A percentile compares a stretch with the other conserved stretches of the same genome.
These are phyloP conservation scores for Boulengeromyrus knoepffleri DNA, from an alignment of 2,113 vertebrate genomes.

Conservation along the genomic window DNA sequence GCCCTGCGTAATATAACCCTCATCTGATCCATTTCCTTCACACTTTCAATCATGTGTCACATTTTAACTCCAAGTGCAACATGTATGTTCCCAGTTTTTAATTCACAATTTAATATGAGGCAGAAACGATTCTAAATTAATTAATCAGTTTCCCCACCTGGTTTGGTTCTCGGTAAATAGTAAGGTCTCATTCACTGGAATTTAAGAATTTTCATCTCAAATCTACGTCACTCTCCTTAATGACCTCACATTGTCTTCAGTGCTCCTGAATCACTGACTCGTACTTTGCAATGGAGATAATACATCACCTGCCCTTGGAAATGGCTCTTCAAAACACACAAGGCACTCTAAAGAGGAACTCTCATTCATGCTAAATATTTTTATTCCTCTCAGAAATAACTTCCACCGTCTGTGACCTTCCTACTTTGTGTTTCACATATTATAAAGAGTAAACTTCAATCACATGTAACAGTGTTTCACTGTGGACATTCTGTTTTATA, in stretches of 20 bases:
- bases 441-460: background rate
- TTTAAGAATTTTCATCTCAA: background rate
- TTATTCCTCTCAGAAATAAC: background rate
- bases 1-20: background rate
- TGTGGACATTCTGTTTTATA: background rate
- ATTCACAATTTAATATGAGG: background rate
- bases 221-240: background rate
- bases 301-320: background rate
- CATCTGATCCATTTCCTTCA: background rate
- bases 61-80: background rate
- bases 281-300: background rate
- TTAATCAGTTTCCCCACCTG: background rate
- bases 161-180: background rate
- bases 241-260: background rate
- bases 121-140: background rate
- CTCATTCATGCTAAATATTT: background rate
- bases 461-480: background rate
- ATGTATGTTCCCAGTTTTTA: background rate
- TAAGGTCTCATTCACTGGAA: background rate
- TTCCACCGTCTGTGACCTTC: background rate
- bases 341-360: background rate
- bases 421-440: background rate
- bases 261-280: background rate
- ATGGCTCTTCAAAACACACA: background rate
- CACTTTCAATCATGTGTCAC: background rate